Conservation (phyloP, 1,140 invertebrate species). For the Araneus ventricosus region DNA sequence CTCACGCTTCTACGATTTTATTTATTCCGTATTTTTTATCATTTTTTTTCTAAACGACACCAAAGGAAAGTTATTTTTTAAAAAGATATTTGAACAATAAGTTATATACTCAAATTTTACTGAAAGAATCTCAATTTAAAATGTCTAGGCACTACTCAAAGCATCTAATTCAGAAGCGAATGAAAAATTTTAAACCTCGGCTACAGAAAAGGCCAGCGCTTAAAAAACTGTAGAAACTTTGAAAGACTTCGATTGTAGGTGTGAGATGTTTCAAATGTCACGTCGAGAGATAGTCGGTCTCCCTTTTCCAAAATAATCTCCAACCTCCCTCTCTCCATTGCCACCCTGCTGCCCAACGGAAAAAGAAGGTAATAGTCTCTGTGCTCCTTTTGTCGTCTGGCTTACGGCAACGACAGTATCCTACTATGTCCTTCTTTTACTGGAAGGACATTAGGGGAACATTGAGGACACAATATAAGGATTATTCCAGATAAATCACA, state of each 20-base stretch:
- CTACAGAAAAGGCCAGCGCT: no score
- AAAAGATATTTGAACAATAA: no score
- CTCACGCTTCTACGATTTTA: no score
- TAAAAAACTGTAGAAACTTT: no score
- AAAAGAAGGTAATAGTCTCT: conserved; percentile 50
- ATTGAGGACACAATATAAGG: conserved; percentile 74
- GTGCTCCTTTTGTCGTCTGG: conserved; percentile 53
- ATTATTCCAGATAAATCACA: conserved; percentile 75
- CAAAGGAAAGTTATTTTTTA: no score
- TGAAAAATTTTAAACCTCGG: no score
- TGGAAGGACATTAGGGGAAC: conserved; percentile 70
- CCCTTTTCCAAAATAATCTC: conserved; percentile 23
- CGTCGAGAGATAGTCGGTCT: neutral
- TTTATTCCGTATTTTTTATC: no score
- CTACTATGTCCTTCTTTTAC: conserved; percentile 63
- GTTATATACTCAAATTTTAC: no score
- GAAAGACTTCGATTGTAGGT: conserved; percentile 1
- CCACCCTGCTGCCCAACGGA: neutral
- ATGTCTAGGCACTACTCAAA: no score
- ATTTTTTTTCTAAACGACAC: no score
- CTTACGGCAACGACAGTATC: conserved; percentile 62
- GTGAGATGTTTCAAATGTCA: conserved; percentile 37
- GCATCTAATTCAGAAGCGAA: no score
- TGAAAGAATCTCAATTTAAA: no score
- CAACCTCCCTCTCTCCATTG: neutral